phyloP scores from a whole-genome alignment of 35 echinoderm and acorn worm genomes.

The Ptychodera flava region DNA sequence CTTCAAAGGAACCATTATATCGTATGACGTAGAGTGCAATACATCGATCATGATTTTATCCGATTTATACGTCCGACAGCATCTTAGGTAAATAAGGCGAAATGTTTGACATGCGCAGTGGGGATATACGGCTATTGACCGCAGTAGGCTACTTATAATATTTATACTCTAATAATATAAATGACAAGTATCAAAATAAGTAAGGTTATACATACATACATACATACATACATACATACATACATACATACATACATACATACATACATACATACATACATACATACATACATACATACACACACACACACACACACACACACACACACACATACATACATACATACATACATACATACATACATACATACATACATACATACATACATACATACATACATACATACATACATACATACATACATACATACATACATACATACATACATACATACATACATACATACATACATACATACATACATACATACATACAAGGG shows the following conservation, averaged over 20 bases:
- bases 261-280: not conserved
- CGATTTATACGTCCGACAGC: not conserved
- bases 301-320: not conserved
- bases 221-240: slow-evolving; percentile 2
- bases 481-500: too few relatives aligned
- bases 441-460: not conserved
- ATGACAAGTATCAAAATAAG: too few relatives aligned
- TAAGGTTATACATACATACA: not conserved
- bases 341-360: slow-evolving; percentile 2
- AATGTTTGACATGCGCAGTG: not conserved
- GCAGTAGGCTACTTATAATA: too few relatives aligned
- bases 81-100: not conserved
- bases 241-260: not conserved
- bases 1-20: not conserved
- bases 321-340: not conserved
- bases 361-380: slow-evolving; percentile 2
- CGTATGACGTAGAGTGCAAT: not conserved
- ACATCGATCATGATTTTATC: not conserved
- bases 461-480: not conserved
- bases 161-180: too few relatives aligned
- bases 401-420: slow-evolving; percentile 2
- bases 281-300: not conserved
- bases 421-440: not conserved
- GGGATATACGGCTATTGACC: not conserved
- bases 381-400: slow-evolving; percentile 2